Conservation (phyloP, 2,888 invertebrate genomes). For the Mechanitis messenoides region DNA sequence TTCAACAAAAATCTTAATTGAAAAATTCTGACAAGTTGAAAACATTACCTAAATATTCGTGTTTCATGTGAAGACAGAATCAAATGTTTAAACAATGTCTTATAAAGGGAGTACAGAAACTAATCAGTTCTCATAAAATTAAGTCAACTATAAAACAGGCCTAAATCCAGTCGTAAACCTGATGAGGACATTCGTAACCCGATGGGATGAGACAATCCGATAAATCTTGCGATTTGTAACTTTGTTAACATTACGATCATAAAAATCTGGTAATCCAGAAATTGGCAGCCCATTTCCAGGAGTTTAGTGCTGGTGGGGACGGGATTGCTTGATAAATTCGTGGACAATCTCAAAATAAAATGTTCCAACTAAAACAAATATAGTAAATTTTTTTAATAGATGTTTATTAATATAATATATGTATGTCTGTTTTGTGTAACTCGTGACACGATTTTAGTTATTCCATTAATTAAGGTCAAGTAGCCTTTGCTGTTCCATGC, state of each 20-base stretch:
- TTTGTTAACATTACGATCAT: slow-evolving; percentile 40
- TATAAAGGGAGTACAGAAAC: slow-evolving; percentile 28
- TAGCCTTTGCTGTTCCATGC: slow-evolving; percentile 11
- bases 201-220: slow-evolving; percentile 43
- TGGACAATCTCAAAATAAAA: neutral
- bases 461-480: slow-evolving; percentile 16
- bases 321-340: neutral
- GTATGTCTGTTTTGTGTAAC: slow-evolving; percentile 9
- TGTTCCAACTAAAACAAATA: neutral
- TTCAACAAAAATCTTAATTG: too few relatives aligned
- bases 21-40: neutral
- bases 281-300: slow-evolving; percentile 18
- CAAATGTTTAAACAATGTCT: slow-evolving; percentile 4
- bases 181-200: slow-evolving; percentile 56
- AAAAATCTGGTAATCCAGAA: slow-evolving; percentile 28
- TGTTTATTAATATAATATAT: neutral
- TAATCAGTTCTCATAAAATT: slow-evolving; percentile 54
- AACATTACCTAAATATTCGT: neutral
- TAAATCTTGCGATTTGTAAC: slow-evolving; percentile 51
- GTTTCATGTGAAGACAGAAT: neutral
- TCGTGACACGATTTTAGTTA: slow-evolving; percentile 12
- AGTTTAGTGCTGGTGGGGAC: neutral
- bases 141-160: slow-evolving; percentile 52
- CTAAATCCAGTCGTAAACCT: slow-evolving; percentile 52
- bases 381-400: too few relatives aligned